Evolutionary conservation across 1,140 invertebrate species (phyloP).

Genomic region (Drosophila sproati): DNA sequence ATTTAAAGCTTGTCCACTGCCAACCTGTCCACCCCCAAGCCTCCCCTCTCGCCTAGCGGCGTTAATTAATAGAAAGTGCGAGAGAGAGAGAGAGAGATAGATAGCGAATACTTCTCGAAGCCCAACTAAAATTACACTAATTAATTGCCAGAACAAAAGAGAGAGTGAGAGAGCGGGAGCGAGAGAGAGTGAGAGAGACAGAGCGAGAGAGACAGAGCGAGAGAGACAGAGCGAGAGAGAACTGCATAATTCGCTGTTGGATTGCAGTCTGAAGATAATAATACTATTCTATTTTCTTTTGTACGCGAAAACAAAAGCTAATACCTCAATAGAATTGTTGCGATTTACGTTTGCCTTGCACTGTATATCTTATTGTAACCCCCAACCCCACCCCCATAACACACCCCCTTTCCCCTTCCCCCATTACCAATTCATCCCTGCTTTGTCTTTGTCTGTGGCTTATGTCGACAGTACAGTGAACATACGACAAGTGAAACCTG

Average conservation of each 20-base stretch:
- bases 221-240: neutral
- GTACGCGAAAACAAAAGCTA: conserved; percentile 10
- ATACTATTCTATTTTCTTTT: conserved; percentile 9
- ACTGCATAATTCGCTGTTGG: conserved; percentile 1
- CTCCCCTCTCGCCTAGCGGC: neutral
- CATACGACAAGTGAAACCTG: conserved; percentile 9
- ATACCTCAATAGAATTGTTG: conserved; percentile 18
- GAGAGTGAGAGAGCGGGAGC: neutral
- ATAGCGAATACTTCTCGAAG: conserved; percentile 7
- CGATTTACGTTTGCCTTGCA: conserved; percentile 7
- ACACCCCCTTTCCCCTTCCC: neutral
- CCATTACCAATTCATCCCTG: no score
- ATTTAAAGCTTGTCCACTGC: neutral
- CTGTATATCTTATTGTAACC: no score
- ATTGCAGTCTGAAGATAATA: conserved; percentile 11
- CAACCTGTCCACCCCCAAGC: neutral
- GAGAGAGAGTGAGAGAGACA: neutral
- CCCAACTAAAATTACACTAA: conserved; percentile 1
- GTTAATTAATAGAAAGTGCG: neutral
- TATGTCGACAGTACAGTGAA: no score
- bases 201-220: neutral
- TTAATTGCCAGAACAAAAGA: neutral
- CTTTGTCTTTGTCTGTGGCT: neutral
- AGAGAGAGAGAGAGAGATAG: neutral
- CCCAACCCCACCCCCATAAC: neutral